A percentile compares a stretch with the other conserved stretches of the same genome.
Conservation (phyloP, 2,797 vertebrate species). For the Anguilla pacifica region DNA sequence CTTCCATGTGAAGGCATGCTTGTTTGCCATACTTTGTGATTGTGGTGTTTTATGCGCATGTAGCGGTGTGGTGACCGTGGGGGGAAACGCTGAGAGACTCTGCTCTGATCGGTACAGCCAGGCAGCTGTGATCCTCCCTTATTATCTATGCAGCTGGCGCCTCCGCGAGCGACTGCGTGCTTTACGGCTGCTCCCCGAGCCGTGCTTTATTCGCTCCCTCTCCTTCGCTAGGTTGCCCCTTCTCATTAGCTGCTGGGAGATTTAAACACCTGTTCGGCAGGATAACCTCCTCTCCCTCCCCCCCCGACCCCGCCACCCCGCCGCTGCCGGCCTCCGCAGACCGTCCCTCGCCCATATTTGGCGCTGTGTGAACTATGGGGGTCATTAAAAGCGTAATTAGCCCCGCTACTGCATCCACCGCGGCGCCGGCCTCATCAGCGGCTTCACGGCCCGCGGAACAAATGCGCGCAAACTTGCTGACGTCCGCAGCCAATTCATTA, state of each 20-base stretch:
- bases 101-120: conserved; percentile 8
- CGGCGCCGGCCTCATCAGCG: background rate
- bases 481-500: background rate
- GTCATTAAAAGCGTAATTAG: conserved; percentile 26
- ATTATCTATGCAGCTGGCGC: background rate
- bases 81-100: background rate
- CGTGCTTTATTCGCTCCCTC: background rate
- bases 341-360: background rate
- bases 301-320: too few relatives aligned
- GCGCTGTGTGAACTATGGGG: conserved; percentile 12
- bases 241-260: conserved; percentile 25
- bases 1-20: background rate
- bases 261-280: conserved; percentile 25
- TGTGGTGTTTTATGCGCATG: background rate
- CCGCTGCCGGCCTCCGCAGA: background rate
- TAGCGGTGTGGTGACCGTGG: background rate
- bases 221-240: background rate
- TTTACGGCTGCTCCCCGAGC: background rate
- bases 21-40: background rate
- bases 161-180: background rate
- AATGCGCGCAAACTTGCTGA: background rate
- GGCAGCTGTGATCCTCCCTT: conserved; percentile 13
- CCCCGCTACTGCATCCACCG: background rate
- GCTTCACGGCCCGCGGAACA: background rate
- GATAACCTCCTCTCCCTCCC: background rate